Evolutionary conservation across 2,113 vertebrate species (phyloP), one percentile per base, ranked within the genome.

Genomic region (Centropus bengalensis): DNA sequence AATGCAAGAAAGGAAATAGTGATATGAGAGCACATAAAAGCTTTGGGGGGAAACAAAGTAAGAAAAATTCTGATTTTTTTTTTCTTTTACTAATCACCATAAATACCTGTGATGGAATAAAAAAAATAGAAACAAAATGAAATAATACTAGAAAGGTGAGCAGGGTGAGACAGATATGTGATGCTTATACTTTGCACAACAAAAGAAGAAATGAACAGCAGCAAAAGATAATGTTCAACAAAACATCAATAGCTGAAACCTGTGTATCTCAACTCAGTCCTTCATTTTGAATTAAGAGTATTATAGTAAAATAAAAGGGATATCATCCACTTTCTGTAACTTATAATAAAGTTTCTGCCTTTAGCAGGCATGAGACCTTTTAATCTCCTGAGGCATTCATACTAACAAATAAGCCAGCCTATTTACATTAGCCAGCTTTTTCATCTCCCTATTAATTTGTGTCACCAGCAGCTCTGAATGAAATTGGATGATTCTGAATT

Each of bases 301-400:
- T 91, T 82, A 54, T 82, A 42, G 70, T 87, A 74, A 92, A 94
- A 94, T 74, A 81, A 95, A 93, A 94, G 24, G 55, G 16, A 77
- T 74, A 55, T 77, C 33, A 51, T 70, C 33, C 1, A 21, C 30
- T 74, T 75, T 91, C 59, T 86, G 63, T 16, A 82, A 23, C 28
- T 60, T 55, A 24, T 4, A 66, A 76, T 38, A 66, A 69, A 73
- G 32, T 67, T 91, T 74, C 51, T 93, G 70, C 71, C 32, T 69
- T 85, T 56, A n/a, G 55, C 36, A 52, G 22, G 54, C 22, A 82
- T 87, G 55, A 82, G 42, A 73, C 62, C 66, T 86, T 89, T 91
- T 69, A 92, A 89, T 94, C 71, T 76, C 36, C 15, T 0, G 4
- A 80, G 21, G 38, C 52, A 86, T 67, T 91, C 70, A 59, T 51